phyloP scores from a whole-genome alignment of 1,140 invertebrate genomes.

The Heliconius melpomene region DNA sequence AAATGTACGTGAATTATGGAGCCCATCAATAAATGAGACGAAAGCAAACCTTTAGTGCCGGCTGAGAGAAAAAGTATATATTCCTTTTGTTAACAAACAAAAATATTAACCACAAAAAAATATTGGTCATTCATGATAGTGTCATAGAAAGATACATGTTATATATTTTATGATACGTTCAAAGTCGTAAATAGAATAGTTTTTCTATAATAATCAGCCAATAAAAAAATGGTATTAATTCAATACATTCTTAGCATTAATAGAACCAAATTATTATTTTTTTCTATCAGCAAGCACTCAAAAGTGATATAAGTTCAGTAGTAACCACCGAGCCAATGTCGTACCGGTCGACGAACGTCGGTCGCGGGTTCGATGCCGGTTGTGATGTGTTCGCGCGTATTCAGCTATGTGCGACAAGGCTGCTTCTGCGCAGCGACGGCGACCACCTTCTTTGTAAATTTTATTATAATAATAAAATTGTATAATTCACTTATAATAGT shows the following conservation, averaged over 20 bases:
- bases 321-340: conserved; percentile 5
- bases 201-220: too few species aligned
- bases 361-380: conserved; percentile 29
- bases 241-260: background rate
- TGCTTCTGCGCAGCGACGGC: conserved; percentile 63
- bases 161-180: too few species aligned
- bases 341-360: conserved; percentile 46
- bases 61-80: background rate
- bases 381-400: conserved; percentile 49
- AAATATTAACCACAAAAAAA: too few species aligned
- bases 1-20: background rate
- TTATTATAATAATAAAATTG: background rate
- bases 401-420: conserved; percentile 64
- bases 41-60: too few species aligned
- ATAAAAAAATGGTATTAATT: too few species aligned
- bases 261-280: background rate
- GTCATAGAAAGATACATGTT: too few species aligned
- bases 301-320: too few species aligned
- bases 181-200: too few species aligned
- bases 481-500: too few species aligned
- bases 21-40: conserved; percentile 26
- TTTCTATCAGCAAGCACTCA: background rate
- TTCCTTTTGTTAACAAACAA: background rate
- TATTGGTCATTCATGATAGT: too few species aligned
- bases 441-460: conserved; percentile 39